These are phyloP conservation scores for Notolepis coatsorum DNA, from an alignment of 2,797 vertebrate species.

Conservation along the genomic window DNA sequence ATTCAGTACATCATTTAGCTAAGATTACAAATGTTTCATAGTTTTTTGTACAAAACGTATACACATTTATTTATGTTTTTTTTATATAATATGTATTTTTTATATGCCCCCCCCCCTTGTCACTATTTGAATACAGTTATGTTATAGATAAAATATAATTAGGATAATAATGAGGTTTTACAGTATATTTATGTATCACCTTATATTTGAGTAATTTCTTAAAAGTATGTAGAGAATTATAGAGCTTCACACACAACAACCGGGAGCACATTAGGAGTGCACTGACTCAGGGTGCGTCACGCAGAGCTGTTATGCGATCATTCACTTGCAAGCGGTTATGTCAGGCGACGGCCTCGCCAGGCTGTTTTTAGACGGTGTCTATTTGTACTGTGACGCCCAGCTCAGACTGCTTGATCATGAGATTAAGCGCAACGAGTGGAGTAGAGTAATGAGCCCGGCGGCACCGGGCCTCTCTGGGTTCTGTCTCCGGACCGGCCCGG, in stretches of 20 bases:
- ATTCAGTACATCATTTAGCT: no score
- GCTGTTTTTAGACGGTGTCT: slow-evolving; percentile 64
- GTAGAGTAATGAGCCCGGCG: slow-evolving; percentile 42
- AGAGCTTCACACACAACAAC: slow-evolving; percentile 51
- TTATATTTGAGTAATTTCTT: slow-evolving; percentile 20
- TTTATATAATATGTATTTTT: no score
- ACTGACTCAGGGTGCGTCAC: slow-evolving; percentile 12
- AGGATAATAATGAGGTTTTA: no score
- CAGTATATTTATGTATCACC: no score
- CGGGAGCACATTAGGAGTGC: slow-evolving; percentile 56
- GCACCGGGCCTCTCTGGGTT: no score
- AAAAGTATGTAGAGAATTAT: slow-evolving; percentile 36
- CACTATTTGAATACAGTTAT: no score
- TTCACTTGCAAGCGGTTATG: slow-evolving; percentile 66
- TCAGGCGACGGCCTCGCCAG: slow-evolving; percentile 40
- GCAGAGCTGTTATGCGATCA: slow-evolving; percentile 51
- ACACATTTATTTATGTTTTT: no score
- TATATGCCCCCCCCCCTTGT: slow-evolving; percentile 41
- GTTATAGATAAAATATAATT: no score
- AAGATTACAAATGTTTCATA: no score
- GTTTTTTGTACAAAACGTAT: no score
- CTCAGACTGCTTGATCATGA: slow-evolving; percentile 43
- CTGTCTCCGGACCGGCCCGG: slow-evolving; percentile 47
- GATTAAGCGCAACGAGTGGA: slow-evolving; percentile 42
- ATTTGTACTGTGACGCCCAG: slow-evolving; percentile 37